phyloP scores from a whole-genome alignment of 23 tunicate genomes.

The Ascidia mentula region DNA sequence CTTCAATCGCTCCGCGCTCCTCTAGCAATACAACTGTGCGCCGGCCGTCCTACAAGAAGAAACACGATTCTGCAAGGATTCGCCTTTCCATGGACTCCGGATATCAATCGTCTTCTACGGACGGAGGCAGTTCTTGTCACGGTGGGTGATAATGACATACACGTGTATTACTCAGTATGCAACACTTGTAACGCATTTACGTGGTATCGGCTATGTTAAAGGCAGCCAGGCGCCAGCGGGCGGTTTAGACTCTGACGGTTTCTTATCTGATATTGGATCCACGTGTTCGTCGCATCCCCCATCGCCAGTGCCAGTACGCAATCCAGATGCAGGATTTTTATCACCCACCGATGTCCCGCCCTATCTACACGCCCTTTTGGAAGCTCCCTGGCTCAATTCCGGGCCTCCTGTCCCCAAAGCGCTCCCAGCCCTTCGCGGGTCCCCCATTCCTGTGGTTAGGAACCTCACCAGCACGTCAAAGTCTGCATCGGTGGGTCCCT shows the following conservation, averaged over 20 bases:
- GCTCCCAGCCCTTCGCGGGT: neutral
- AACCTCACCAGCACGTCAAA: neutral
- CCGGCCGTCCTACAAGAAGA: slow-evolving; percentile 26
- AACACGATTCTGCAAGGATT: neutral
- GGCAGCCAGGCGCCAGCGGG: slow-evolving; percentile 48
- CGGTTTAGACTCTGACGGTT: slow-evolving; percentile 20
- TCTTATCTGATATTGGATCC: slow-evolving; percentile 9
- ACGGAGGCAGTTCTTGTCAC: slow-evolving; percentile 22
- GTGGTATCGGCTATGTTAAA: neutral
- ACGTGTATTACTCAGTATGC: too few relatives aligned
- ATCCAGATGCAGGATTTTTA: neutral
- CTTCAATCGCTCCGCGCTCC: neutral
- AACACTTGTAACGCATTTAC: too few relatives aligned
- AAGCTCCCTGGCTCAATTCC: slow-evolving; percentile 15
- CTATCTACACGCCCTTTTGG: neutral
- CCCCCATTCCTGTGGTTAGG: neutral
- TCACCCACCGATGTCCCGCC: slow-evolving; percentile 17
- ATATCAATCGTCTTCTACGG: slow-evolving; percentile 36
- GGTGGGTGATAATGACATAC: neutral
- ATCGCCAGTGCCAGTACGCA: neutral
- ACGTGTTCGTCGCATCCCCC: neutral
- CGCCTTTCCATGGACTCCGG: slow-evolving; percentile 33
- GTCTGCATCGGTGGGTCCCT: neutral
- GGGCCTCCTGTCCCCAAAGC: neutral
- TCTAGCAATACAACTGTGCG: slow-evolving; percentile 8